These are phyloP conservation scores for Daubentonia madagascariensis DNA, from an alignment of 2,113 vertebrate genomes.

Conservation along the genomic window DNA sequence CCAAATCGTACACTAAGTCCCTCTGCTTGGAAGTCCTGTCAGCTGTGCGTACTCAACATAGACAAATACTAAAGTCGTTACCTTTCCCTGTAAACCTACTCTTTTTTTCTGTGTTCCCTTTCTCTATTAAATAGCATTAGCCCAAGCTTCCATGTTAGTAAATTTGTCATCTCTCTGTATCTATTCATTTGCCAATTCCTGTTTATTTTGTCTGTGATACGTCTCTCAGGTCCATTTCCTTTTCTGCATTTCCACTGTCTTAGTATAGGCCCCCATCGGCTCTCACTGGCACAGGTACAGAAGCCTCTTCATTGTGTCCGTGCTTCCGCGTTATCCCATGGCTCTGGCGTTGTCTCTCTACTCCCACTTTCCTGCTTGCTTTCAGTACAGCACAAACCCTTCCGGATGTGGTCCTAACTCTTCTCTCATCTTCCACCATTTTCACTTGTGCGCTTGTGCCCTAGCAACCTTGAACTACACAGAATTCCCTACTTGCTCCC, in stretches of 20 bases:
- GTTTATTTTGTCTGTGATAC: background rate
- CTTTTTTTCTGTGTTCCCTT: background rate
- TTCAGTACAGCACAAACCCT: background rate
- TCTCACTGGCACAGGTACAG: background rate
- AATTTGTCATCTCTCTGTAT: background rate
- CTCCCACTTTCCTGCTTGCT: background rate
- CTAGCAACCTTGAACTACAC: background rate
- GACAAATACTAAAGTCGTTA: background rate
- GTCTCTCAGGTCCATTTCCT: background rate
- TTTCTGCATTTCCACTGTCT: background rate
- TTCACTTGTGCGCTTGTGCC: background rate
- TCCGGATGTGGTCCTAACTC: background rate
- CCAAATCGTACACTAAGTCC: background rate
- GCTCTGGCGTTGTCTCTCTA: background rate
- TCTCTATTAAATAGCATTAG: background rate
- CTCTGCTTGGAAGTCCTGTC: background rate
- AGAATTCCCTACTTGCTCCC: fast-evolving
- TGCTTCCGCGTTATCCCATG: background rate
- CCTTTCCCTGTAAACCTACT: background rate
- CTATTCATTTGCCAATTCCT: background rate
- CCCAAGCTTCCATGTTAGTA: background rate
- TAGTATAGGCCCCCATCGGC: background rate
- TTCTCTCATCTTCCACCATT: background rate
- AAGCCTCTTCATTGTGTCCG: background rate
- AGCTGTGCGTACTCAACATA: background rate